Conservation (phyloP, 2,888 invertebrate genomes). For the Apamea anceps region DNA sequence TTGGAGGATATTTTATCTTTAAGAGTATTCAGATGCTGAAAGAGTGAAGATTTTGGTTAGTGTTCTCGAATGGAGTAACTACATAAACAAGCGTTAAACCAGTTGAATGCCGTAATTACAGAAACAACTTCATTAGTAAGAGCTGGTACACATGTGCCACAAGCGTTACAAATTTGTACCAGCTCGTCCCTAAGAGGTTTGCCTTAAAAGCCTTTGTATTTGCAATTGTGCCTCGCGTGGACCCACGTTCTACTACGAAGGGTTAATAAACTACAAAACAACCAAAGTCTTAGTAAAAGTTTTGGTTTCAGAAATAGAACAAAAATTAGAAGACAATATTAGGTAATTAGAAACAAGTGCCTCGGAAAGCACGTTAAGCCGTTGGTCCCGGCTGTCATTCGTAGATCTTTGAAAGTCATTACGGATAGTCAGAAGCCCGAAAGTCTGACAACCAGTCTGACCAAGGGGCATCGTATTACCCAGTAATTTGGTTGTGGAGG, state of each 20-base stretch:
- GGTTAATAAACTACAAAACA: neutral
- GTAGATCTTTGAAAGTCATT: too few species aligned
- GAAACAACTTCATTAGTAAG: neutral
- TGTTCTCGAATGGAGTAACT: neutral
- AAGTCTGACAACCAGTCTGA: too few species aligned
- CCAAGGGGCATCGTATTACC: too few species aligned
- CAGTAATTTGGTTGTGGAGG: too few species aligned
- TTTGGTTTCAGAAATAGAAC: neutral
- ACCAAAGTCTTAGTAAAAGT: neutral
- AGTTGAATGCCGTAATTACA: too few species aligned
- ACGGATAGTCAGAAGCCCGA: too few species aligned
- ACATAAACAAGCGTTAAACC: neutral
- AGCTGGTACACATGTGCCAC: neutral
- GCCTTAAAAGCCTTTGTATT: too few species aligned
- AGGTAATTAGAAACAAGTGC: too few species aligned
- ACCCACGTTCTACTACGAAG: neutral
- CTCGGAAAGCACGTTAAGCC: too few species aligned
- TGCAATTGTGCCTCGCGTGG: neutral
- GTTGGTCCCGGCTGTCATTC: too few species aligned
- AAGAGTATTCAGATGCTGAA: neutral
- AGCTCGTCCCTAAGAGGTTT: too few species aligned
- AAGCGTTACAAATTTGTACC: neutral
- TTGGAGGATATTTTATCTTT: neutral
- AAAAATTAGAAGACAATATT: neutral
- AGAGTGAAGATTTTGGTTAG: neutral